Conservation (phyloP, 2,113 vertebrate species). For the Forbesichthys agassizii region DNA sequence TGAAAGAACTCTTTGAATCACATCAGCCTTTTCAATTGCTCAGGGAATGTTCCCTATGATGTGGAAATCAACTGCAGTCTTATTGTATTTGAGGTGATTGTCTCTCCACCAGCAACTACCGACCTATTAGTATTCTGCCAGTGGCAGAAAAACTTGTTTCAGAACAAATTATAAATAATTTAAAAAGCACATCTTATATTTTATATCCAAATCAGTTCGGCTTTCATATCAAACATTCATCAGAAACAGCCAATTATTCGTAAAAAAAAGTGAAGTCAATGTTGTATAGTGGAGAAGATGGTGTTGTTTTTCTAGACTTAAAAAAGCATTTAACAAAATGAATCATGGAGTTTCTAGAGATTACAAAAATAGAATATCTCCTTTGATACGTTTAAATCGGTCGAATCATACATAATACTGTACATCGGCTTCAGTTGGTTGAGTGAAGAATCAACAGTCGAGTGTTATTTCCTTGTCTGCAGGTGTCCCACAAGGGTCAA, state of each 20-base stretch:
- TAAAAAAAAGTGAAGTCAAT: background rate
- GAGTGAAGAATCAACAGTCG: background rate
- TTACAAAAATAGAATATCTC: background rate
- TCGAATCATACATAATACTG: background rate
- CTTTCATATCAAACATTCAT: background rate
- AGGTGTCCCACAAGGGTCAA: background rate
- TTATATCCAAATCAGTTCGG: background rate
- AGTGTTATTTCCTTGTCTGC: background rate
- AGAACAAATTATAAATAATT: background rate
- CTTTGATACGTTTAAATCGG: background rate
- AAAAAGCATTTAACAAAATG: background rate
- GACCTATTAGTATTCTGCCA: background rate
- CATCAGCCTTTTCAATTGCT: background rate
- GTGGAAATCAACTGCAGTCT: background rate
- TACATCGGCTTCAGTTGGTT: background rate
- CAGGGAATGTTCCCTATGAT: background rate
- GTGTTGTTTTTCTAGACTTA: background rate
- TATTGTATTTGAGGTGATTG: background rate
- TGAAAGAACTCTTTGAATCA: background rate
- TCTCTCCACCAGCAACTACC: background rate
- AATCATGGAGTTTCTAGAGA: background rate
- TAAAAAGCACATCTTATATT: background rate
- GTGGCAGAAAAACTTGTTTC: background rate
- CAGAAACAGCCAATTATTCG: background rate
- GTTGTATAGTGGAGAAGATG: background rate